Evolutionary conservation across 2,888 invertebrate species (phyloP), one percentile per base, ranked within the genome.

Genomic region (Parnassius orleans): DNA sequence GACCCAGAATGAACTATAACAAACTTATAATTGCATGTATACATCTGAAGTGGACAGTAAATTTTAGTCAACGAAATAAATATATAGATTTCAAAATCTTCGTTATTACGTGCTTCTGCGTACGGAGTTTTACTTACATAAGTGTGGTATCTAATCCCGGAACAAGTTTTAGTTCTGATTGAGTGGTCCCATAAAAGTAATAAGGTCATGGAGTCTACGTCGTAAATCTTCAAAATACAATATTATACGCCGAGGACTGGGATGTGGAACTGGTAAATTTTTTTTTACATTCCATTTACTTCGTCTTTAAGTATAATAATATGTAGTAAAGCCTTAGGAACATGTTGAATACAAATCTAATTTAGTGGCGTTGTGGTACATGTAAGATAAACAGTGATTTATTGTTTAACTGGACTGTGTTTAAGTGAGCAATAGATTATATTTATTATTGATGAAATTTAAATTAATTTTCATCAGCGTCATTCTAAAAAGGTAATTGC

Each of bases 121-220:
- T 61, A 43, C 42, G 10, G 10, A 46, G 48, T 53, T 48, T 53
- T 48, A 53, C 24, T 58, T 46, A 10, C 46, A 46, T 7, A 57
- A 60, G 41, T 41, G 50, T 62, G 56, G 63, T 66, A 68, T 67
- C 70, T 67, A 63, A 83, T 87, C 87, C 88, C 68, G 62, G 83
- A 88, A 89, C 89, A 80, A 76, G 88, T 89, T 86, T 72, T 69
- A 66, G 57, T 42, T 59, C 44, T 58, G 81, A 80, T 76, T 81
- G 77, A 82, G 85, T 77, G 81, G 83, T 78, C 77, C 79, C 80
- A 87, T 87, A 86, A 87, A 87, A 85, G 83, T 86, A 88, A 88
- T 87, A 86, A 88, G 86, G 84, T 84, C 83, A 80, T 76, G 76
- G 75, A 76, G 76, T 75, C 75, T 77, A 74, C 72, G 76, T 73